Evolutionary conservation across 2,888 invertebrate genomes (phyloP).

Genomic region (Aleiodes alternator): DNA sequence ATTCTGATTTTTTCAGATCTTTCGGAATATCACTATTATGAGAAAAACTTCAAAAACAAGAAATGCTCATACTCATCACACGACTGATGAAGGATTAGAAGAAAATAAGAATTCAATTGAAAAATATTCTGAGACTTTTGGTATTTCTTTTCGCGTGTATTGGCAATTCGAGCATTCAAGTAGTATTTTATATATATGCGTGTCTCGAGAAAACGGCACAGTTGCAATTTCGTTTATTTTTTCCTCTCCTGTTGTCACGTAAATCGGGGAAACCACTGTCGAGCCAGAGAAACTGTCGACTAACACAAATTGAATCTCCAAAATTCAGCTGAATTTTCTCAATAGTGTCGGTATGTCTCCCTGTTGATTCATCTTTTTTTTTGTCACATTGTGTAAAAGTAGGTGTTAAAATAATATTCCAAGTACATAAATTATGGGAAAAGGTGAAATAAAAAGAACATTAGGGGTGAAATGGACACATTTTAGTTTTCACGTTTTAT

Average conservation of each 20-base stretch:
- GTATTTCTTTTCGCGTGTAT: background rate
- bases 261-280: conserved; percentile 38
- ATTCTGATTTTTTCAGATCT: too few relatives aligned
- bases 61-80: too few relatives aligned
- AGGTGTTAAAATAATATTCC: background rate
- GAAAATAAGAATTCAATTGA: too few relatives aligned
- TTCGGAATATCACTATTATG: too few relatives aligned
- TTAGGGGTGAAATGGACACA: too few relatives aligned
- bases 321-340: conserved; percentile 5
- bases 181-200: conserved; percentile 10
- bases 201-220: conserved; percentile 12
- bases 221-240: background rate
- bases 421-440: too few relatives aligned
- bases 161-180: background rate
- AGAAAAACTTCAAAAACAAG: too few relatives aligned
- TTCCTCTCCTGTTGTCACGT: conserved; percentile 23
- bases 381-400: background rate
- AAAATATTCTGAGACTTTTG: too few relatives aligned
- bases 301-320: conserved; percentile 19
- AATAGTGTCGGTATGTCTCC: conserved; percentile 12
- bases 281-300: conserved; percentile 29
- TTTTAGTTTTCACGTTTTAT: too few relatives aligned
- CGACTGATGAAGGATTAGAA: too few relatives aligned
- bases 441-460: too few relatives aligned
- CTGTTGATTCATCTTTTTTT: background rate